Percentiles rank a stretch among this genome's conserved stretches.
These are phyloP conservation scores for Malurus leucopterus DNA, from an alignment of 2,797 vertebrate genomes.

Conservation along the genomic window DNA sequence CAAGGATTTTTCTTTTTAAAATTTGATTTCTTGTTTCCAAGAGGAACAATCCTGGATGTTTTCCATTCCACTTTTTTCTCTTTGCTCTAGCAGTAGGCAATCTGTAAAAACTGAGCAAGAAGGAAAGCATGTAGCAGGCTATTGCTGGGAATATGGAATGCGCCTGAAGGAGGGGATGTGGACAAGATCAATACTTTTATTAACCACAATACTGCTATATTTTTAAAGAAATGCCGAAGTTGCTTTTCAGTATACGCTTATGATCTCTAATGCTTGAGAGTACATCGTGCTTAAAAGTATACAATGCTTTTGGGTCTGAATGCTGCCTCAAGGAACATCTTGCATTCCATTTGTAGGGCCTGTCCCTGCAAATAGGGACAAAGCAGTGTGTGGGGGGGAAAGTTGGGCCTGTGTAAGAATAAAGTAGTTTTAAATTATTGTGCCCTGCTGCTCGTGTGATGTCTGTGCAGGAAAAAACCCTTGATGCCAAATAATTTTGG, in stretches of 20 bases:
- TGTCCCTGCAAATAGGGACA: neutral
- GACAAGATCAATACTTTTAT: neutral
- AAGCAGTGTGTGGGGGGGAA: accelerated
- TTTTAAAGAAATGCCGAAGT: neutral
- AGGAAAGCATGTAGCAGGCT: neutral
- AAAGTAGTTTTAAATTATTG: neutral
- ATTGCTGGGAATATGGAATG: neutral
- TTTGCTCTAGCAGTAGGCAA: neutral
- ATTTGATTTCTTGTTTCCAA: neutral
- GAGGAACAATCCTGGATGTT: neutral
- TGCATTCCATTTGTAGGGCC: neutral
- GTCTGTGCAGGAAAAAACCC: neutral
- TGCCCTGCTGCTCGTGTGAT: neutral
- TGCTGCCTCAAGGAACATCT: neutral
- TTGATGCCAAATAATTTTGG: neutral
- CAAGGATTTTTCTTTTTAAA: neutral
- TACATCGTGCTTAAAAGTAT: neutral
- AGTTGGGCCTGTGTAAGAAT: neutral
- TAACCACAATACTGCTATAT: neutral
- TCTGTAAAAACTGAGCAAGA: neutral
- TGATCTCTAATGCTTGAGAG: neutral
- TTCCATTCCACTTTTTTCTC: neutral
- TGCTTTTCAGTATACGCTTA: neutral
- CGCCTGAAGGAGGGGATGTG: neutral
- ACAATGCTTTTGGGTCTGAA: neutral